Evolutionary conservation across 2,113 vertebrate species (phyloP).

Genomic region (Raphicerus campestris): DNA sequence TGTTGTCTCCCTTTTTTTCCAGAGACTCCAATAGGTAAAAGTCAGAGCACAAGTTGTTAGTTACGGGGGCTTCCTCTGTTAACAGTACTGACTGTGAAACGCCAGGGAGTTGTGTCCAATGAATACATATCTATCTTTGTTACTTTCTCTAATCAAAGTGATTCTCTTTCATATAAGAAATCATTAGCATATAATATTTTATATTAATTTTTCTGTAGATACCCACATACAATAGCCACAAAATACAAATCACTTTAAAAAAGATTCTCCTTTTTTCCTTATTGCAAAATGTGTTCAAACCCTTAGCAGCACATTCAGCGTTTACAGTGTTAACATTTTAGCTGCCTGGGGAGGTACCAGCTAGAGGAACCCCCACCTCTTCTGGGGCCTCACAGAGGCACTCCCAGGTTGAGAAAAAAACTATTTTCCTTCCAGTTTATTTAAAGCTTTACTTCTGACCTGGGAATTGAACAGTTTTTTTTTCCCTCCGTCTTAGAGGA

Average conservation of each 20-base stretch:
- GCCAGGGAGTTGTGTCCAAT: background rate
- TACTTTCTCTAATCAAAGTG: background rate
- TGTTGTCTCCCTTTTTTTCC: background rate
- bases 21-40: background rate
- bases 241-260: background rate
- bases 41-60: background rate
- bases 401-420: background rate
- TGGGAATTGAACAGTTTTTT: background rate
- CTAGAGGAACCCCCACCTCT: background rate
- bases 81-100: background rate
- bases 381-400: background rate
- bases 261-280: background rate
- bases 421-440: background rate
- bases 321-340: background rate
- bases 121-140: background rate
- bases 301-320: background rate
- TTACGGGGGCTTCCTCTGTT: background rate
- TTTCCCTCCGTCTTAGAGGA: background rate
- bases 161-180: background rate
- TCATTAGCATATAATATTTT: background rate
- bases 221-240: background rate
- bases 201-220: background rate
- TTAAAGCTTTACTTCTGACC: background rate
- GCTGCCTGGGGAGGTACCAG: too few species aligned
- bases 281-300: background rate